Conservation (phyloP, 2,113 vertebrate genomes). For the Stictonetta naevosa region DNA sequence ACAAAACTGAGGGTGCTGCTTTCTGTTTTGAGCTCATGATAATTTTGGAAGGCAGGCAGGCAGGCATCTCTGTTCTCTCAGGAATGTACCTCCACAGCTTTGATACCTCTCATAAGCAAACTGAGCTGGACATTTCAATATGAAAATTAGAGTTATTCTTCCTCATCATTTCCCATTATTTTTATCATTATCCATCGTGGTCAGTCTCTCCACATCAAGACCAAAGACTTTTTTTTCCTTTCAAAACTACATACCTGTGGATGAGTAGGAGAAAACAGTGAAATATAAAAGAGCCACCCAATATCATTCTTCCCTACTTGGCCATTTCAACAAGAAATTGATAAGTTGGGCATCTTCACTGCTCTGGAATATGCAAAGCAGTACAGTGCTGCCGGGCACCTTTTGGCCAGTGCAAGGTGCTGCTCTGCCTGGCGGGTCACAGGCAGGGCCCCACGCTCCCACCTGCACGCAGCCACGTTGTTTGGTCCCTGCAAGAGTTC, state of each 20-base stretch:
- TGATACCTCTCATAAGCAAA: not conserved
- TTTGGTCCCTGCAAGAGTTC: not conserved
- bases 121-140: not conserved
- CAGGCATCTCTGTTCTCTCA: not conserved
- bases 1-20: accelerated
- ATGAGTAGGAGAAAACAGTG: not conserved
- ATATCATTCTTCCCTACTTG: not conserved
- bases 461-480: accelerated
- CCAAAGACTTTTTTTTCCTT: not conserved
- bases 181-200: not conserved
- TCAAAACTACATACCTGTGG: not conserved
- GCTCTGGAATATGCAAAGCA: not conserved
- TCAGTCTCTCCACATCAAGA: not conserved
- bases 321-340: not conserved
- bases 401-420: not conserved
- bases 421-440: not conserved
- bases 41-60: not conserved
- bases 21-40: not conserved
- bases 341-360: not conserved
- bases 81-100: not conserved
- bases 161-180: not conserved
- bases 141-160: not conserved
- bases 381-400: not conserved
- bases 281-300: not conserved
- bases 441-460: not conserved